These are phyloP conservation scores for Noctua janthe DNA, from an alignment of 2,888 invertebrate species.

Conservation along the genomic window DNA sequence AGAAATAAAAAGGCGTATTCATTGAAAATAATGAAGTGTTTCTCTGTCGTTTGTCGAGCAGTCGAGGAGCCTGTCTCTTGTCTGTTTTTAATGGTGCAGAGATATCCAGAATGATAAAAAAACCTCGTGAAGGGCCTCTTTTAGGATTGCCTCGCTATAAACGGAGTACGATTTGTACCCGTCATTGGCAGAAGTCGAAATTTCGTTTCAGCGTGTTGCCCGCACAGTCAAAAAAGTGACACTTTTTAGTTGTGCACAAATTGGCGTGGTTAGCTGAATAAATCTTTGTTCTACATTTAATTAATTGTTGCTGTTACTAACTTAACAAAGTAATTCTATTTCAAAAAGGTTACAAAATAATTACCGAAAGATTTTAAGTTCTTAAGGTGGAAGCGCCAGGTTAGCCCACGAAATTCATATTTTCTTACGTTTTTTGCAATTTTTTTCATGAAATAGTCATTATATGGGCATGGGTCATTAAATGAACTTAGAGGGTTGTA, in stretches of 20 bases:
- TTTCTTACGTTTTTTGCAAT: too few species aligned
- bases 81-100: not conserved
- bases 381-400: not conserved
- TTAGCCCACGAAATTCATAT: too few species aligned
- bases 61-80: not conserved
- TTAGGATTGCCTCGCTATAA: conserved; percentile 69
- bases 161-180: conserved; percentile 72
- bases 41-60: not conserved
- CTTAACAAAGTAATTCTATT: not conserved
- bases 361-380: not conserved
- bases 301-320: not conserved
- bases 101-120: not conserved
- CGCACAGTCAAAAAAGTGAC: conserved; percentile 10
- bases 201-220: conserved; percentile 11
- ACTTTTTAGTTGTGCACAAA: conserved; percentile 8
- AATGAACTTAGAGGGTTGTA: too few species aligned
- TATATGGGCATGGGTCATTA: not conserved
- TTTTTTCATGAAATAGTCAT: not conserved
- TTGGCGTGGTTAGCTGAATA: not conserved
- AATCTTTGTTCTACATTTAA: not conserved
- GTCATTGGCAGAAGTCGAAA: conserved; percentile 62
- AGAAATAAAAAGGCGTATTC: not conserved
- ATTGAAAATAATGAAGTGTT: not conserved
- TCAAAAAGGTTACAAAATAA: not conserved
- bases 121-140: conserved; percentile 60